Percentiles rank a stretch among this genome's conserved stretches.
phyloP scores from a whole-genome alignment of 1,140 invertebrate genomes.

The Forficula auricularia region DNA sequence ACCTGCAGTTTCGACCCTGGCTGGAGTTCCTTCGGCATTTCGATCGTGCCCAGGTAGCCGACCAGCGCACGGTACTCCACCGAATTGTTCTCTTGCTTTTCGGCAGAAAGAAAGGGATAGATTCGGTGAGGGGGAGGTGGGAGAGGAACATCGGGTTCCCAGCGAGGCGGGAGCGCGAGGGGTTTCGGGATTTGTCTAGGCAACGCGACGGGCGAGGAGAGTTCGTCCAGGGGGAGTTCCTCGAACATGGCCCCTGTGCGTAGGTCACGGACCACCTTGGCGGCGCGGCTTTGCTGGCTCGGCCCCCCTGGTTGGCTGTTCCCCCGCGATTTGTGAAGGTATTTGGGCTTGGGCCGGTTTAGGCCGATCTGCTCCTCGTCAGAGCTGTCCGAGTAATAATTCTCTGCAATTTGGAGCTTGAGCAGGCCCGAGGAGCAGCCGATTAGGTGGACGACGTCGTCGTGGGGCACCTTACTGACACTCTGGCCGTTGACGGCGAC shows the following conservation, averaged over 20 bases:
- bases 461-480: conserved; percentile 75
- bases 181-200: background rate
- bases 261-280: conserved; percentile 35
- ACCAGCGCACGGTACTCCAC: conserved; percentile 70
- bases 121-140: conserved; percentile 27
- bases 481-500: conserved; percentile 79
- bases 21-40: conserved; percentile 74
- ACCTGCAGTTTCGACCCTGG: conserved; percentile 52
- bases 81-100: conserved; percentile 28
- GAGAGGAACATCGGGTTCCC: conserved; percentile 26
- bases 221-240: conserved; percentile 10
- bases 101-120: conserved; percentile 12
- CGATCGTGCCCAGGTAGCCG: conserved; percentile 86
- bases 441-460: conserved; percentile 80
- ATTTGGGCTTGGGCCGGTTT: conserved; percentile 39
- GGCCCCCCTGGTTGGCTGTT: conserved; percentile 18
- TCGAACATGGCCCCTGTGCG: conserved; percentile 35
- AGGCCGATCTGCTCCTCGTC: conserved; percentile 47
- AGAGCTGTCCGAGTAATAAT: conserved; percentile 72
- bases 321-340: conserved; percentile 33
- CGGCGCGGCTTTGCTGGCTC: conserved; percentile 27
- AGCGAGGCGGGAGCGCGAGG: conserved; percentile 16
- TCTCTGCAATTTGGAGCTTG: conserved; percentile 69
- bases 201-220: background rate
- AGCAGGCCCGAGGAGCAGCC: conserved; percentile 64